phyloP scores from a whole-genome alignment of 2,797 vertebrate species.

The Paguma larvata region DNA sequence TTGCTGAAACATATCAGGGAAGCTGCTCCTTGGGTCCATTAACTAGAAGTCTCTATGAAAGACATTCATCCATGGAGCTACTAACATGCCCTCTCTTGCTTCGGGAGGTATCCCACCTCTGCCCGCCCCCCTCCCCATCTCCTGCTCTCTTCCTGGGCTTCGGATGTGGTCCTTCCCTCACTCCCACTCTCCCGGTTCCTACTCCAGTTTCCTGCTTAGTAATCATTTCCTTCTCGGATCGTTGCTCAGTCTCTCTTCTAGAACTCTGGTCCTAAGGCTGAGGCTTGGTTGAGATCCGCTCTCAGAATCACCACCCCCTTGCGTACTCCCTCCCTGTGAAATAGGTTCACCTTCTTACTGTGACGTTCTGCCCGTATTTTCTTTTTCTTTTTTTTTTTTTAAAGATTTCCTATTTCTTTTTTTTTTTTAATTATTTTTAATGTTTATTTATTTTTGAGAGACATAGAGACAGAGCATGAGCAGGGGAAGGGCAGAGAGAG shows the following conservation, averaged over 20 bases:
- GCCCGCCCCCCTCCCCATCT: no score
- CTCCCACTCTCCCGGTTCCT: background rate
- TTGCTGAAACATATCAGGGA: background rate
- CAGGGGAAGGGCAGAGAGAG: no score
- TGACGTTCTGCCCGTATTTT: background rate
- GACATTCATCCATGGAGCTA: background rate
- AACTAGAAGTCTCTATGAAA: background rate
- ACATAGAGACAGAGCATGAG: no score
- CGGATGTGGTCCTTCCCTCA: background rate
- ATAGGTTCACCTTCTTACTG: background rate
- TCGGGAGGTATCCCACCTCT: no score
- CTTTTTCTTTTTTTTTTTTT: no score
- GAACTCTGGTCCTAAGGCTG: background rate
- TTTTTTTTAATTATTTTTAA: no score
- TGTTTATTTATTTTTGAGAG: no score
- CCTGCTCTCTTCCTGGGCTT: background rate
- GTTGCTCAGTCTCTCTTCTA: background rate
- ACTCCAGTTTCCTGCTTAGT: background rate
- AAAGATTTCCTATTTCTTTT: no score
- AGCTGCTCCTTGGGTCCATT: background rate
- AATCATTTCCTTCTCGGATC: background rate
- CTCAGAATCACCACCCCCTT: background rate
- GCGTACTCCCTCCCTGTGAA: conserved; percentile 30
- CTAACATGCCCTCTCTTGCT: background rate
- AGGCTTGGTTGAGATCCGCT: background rate